phyloP scores from a whole-genome alignment of 2,113 vertebrate genomes.

The Elephas maximus region DNA sequence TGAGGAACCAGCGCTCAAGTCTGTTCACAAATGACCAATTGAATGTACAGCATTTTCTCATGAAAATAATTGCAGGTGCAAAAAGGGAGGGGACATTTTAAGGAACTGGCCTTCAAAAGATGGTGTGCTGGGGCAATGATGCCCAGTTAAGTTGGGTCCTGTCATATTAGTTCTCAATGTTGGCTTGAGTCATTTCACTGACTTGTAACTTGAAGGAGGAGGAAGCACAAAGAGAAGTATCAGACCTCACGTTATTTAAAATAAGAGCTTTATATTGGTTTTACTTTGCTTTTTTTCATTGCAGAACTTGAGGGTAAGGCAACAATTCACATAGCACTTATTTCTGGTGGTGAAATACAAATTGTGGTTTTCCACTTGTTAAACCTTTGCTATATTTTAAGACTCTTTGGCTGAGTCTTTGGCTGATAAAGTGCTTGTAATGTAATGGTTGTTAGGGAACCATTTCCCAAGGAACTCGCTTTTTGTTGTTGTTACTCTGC shows the following conservation, averaged over 20 bases:
- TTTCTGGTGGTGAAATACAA: conserved; percentile 80
- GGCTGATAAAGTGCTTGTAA: conserved; percentile 76
- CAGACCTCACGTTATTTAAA: neutral
- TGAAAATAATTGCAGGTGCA: conserved; percentile 60
- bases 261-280: neutral
- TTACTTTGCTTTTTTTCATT: conserved; percentile 71
- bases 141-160: neutral
- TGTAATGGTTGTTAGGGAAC: conserved; percentile 64
- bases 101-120: neutral
- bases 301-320: conserved; percentile 74
- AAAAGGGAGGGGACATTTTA: neutral
- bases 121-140: neutral
- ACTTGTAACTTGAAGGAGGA: conserved; percentile 59
- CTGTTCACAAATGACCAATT: conserved; percentile 47
- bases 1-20: conserved; percentile 43
- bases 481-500: conserved; percentile 27
- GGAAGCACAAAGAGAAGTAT: conserved; percentile 33
- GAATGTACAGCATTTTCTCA: neutral
- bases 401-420: conserved; percentile 56
- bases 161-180: neutral
- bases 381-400: conserved; percentile 75
- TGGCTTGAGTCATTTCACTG: neutral
- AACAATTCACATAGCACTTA: conserved; percentile 63
- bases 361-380: conserved; percentile 75
- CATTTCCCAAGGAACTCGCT: neutral